Evolutionary conservation across 2,888 invertebrate genomes (phyloP).

Genomic region (Venusia cambrica): DNA sequence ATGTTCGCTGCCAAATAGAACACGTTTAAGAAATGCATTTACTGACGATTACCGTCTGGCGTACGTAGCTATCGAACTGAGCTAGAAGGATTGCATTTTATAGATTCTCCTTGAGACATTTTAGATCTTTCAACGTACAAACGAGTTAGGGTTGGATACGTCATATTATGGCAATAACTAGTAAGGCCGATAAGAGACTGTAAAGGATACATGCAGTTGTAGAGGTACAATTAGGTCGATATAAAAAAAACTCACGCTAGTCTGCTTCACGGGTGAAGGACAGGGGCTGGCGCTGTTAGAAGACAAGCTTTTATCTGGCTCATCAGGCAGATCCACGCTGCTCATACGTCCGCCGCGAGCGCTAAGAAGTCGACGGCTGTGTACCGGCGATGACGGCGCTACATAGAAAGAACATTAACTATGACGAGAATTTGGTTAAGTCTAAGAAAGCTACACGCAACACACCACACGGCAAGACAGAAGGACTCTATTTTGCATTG

Average conservation of each 20-base stretch:
- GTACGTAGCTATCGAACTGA: constrained; percentile 13
- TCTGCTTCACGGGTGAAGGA: constrained; percentile 89
- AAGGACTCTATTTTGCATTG: too few relatives aligned
- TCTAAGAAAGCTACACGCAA: not conserved
- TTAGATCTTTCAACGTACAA: not conserved
- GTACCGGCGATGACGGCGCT: constrained; percentile 96
- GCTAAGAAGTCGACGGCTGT: constrained; percentile 89
- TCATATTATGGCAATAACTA: too few relatives aligned
- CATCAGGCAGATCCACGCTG: constrained; percentile 95
- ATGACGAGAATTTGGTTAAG: constrained; percentile 1
- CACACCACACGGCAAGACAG: too few relatives aligned
- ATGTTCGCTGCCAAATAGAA: constrained; percentile 7
- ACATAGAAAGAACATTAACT: constrained; percentile 36
- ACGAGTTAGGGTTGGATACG: constrained; percentile 6
- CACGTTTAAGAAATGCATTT: constrained; percentile 13
- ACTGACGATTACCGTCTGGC: constrained; percentile 7
- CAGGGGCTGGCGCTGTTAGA: constrained; percentile 97
- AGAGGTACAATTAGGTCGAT: not conserved
- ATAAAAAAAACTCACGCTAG: constrained; percentile 51
- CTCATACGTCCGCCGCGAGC: constrained; percentile 94
- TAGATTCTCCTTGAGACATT: constrained; percentile 12
- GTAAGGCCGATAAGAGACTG: too few relatives aligned
- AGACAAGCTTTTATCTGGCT: constrained; percentile 94
- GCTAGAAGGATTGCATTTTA: constrained; percentile 13
- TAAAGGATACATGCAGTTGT: too few relatives aligned